These are phyloP conservation scores for Orussus abietinus DNA, from an alignment of 1,140 invertebrate species.

Conservation along the genomic window DNA sequence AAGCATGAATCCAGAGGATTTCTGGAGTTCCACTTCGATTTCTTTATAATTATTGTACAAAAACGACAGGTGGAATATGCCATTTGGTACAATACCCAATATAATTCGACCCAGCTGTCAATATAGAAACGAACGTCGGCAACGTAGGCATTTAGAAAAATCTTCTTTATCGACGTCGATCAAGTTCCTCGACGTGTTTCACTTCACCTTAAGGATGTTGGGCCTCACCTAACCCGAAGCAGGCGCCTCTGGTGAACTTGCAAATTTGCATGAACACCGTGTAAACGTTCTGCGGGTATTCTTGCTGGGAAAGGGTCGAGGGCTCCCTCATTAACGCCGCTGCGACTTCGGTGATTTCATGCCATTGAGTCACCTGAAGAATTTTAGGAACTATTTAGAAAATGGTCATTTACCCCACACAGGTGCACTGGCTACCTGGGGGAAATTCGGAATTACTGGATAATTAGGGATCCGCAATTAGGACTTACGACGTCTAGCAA, in stretches of 20 bases:
- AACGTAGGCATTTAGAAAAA: neutral
- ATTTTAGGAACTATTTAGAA: too few species aligned
- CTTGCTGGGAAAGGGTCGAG: constrained; percentile 24
- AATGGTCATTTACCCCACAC: too few species aligned
- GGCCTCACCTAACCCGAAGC: constrained; percentile 40
- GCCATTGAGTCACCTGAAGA: constrained; percentile 36
- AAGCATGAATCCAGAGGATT: too few species aligned
- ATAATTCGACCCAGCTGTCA: too few species aligned
- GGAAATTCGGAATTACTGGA: too few species aligned
- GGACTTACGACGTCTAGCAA: constrained; percentile 39
- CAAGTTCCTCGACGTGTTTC: constrained; percentile 1
- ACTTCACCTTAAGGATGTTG: neutral
- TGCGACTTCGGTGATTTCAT: constrained; percentile 38
- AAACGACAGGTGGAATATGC: too few species aligned
- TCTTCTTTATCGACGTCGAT: neutral
- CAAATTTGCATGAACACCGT: constrained; percentile 47
- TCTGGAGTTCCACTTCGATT: too few species aligned
- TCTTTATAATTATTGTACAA: too few species aligned
- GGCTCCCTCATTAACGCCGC: constrained; percentile 34
- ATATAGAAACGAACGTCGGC: constrained; percentile 1
- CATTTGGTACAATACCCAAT: too few species aligned
- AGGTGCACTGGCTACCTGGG: too few species aligned
- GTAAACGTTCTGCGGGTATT: constrained; percentile 27
- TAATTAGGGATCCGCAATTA: too few species aligned
- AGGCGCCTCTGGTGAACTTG: constrained; percentile 37